Evolutionary conservation across 2,797 vertebrate species (phyloP), one percentile per base, ranked within the genome.

Genomic region (Helicolenus hilgendorfi): DNA sequence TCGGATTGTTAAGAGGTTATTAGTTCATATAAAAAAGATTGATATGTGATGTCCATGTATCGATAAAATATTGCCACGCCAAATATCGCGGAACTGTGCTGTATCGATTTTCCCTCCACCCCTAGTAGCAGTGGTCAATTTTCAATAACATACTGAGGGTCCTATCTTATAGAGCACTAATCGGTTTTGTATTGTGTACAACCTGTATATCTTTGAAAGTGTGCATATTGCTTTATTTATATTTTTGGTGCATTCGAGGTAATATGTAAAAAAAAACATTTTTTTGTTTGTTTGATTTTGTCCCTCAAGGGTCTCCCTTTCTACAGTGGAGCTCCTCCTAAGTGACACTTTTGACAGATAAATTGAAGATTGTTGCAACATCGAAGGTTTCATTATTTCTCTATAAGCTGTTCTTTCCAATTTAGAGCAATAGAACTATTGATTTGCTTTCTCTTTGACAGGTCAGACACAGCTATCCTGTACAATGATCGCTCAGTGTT

Each of bases 401-500:
- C 3, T 56, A 2, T 33, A 24, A n/a, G 20, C 1, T 72, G 56
- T 73, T 63, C 11, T 27, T 62, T 58, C 41, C 35, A 45, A 6
- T 49, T 18, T 11, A 55, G 5, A 72, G 8, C 8, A 7, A 20
- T 18, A 26, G 27, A 53, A 72, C 3, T 20, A 4, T 22, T 58
- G 24, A 8, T 70, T 70, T 65, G 14, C 27, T 68, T n/a, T 59
- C 15, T 78, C 22, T 74, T 29, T 35, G 65, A 36, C 97, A 99
- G 99, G 95, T 99, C 99, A 41, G 99, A 99, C 95, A 95, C 98
- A 85, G 98, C 99, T 13, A 98, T 99, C 95, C 96, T 99, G 13
- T 99, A 99, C 87, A 99, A 99, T 9, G 99, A 99, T 91, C 98
- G 98, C 8, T 98, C 99, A 4, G 98, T 99, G 74, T 94, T 99